These are phyloP conservation scores for Cephalopholis sonnerati DNA, from an alignment of 2,113 vertebrate genomes.

Conservation along the genomic window DNA sequence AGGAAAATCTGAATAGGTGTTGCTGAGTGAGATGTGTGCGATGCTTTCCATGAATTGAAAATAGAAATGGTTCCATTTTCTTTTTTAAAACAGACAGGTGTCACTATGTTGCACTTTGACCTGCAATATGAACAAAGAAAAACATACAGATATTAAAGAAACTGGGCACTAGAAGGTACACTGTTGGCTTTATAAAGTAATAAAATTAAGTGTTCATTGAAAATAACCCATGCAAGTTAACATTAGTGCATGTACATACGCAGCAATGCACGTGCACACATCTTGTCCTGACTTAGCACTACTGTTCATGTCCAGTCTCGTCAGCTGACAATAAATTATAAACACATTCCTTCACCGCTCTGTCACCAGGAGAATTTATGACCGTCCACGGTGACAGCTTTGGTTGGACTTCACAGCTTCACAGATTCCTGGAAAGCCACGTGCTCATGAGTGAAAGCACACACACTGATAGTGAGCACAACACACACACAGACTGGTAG, in stretches of 20 bases:
- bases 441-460: slow-evolving; percentile 4
- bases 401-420: slow-evolving; percentile 50
- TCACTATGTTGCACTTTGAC: not conserved
- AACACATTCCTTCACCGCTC: slow-evolving; percentile 60
- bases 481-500: not conserved
- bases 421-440: slow-evolving; percentile 50
- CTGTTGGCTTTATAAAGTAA: not conserved
- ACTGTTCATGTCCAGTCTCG: slow-evolving; percentile 37
- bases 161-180: not conserved
- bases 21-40: slow-evolving; percentile 8
- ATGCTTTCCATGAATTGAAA: slow-evolving; percentile 14
- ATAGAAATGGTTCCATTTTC: not conserved
- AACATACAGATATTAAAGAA: not conserved
- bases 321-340: slow-evolving; percentile 66
- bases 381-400: slow-evolving; percentile 48
- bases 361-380: slow-evolving; percentile 59
- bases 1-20: not conserved
- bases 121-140: not conserved
- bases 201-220: not conserved
- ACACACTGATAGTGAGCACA: not conserved
- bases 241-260: not conserved
- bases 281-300: slow-evolving; percentile 61
- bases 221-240: slow-evolving; percentile 10
- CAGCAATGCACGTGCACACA: slow-evolving; percentile 9
- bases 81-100: not conserved